phyloP scores from a whole-genome alignment of 2,113 vertebrate genomes.

The Sciurus niger region DNA sequence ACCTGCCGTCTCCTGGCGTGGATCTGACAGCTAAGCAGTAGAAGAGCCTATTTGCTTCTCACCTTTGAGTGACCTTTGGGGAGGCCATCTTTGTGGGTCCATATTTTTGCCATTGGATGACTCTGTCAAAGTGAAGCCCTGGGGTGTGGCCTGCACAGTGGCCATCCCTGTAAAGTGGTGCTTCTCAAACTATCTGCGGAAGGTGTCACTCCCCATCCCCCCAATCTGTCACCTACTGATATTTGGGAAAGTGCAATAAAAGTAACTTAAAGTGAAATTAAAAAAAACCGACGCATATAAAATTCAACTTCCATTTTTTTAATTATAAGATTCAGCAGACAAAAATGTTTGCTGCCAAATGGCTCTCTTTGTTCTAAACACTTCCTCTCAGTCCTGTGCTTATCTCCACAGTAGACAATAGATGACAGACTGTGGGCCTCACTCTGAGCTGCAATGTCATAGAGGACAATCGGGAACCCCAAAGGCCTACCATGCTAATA shows the following conservation, averaged over 20 bases:
- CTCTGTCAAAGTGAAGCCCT: background rate
- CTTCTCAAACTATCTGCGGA: background rate
- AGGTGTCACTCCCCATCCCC: background rate
- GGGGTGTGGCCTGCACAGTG: too few relatives aligned
- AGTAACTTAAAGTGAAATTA: constrained; percentile 50
- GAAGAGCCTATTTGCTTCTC: background rate
- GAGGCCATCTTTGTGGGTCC: background rate
- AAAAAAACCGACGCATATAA: constrained; percentile 28
- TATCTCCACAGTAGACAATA: background rate
- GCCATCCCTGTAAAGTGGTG: background rate
- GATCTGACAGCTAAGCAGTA: background rate
- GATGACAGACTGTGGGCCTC: background rate
- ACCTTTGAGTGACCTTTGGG: background rate
- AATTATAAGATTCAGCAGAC: background rate
- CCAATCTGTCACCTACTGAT: background rate
- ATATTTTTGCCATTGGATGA: background rate
- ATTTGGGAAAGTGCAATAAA: constrained; percentile 19
- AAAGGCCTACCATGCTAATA: background rate
- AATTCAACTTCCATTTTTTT: constrained; percentile 10
- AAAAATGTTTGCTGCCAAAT: background rate
- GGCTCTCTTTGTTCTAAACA: constrained; percentile 17
- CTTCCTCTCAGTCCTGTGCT: background rate
- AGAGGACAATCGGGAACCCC: background rate
- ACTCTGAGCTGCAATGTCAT: too few relatives aligned
- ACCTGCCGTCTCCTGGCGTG: background rate